Evolutionary conservation across 2,888 invertebrate species (phyloP).

Genomic region (Cataglyphis livida): DNA sequence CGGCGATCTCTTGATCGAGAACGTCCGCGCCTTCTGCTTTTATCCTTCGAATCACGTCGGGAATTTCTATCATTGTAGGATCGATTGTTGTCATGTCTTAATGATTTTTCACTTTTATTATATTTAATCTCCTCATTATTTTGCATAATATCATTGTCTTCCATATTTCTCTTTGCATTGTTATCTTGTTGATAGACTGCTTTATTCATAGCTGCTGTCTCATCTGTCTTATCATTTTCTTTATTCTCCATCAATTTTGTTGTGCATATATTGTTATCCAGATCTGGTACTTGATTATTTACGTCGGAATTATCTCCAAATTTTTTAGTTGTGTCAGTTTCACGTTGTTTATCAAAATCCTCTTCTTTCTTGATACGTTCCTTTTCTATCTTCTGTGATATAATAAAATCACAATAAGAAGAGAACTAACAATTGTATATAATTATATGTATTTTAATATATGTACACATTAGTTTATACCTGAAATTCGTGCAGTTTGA

Average conservation of each 20-base stretch:
- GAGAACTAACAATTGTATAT: background rate
- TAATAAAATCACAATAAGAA: slow-evolving; percentile 5
- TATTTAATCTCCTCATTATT: slow-evolving; percentile 67
- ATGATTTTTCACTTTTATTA: slow-evolving; percentile 61
- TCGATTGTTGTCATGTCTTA: slow-evolving; percentile 74
- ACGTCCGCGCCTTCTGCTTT: slow-evolving; percentile 75
- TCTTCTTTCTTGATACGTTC: slow-evolving; percentile 87
- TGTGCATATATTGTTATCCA: slow-evolving; percentile 60
- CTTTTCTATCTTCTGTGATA: slow-evolving; percentile 79
- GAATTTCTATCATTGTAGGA: slow-evolving; percentile 72
- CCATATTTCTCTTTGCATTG: slow-evolving; percentile 67
- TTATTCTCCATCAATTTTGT: slow-evolving; percentile 71
- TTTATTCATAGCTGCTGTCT: slow-evolving; percentile 58
- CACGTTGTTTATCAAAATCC: slow-evolving; percentile 87
- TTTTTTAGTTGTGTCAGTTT: slow-evolving; percentile 87
- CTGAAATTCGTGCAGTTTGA: slow-evolving; percentile 93
- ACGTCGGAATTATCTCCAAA: slow-evolving; percentile 85
- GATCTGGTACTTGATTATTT: slow-evolving; percentile 67
- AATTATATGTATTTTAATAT: background rate
- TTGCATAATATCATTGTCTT: slow-evolving; percentile 71
- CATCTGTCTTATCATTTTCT: slow-evolving; percentile 73
- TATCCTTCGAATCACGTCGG: slow-evolving; percentile 78
- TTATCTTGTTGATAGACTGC: slow-evolving; percentile 60
- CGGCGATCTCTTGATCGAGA: slow-evolving; percentile 81
- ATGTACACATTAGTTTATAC: slow-evolving; percentile 79